Base-by-base conservation (phyloP, 2,797 vertebrate species). In the Avahi laniger region DNA sequence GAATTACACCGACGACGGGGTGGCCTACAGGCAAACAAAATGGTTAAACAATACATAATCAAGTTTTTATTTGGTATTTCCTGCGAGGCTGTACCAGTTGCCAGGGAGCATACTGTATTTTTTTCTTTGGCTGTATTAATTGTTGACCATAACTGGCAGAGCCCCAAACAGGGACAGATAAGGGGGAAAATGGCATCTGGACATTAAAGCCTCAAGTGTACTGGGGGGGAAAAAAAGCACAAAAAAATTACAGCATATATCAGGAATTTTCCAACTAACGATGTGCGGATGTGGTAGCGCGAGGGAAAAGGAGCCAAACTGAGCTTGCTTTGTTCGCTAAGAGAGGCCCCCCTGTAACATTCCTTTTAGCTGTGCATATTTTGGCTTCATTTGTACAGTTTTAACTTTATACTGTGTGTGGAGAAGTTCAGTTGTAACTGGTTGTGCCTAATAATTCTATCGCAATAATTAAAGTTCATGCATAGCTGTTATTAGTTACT, bases 201-300 rank as follows among this genome's bases (percentile, higher is more conserved):
- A 99, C 99, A 99, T 99, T 99, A 99, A 99, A 99, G 99, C 98
- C 98, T 98, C 98, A 98, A 99, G 99, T 99, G 99, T 99, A 99
- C 99, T 98, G 98, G 98, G 98, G 95, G 98, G 95, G 30, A 30
- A n/a, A 67, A 65, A 98, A 98, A 97, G 98, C 98, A 98, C 98
- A 99, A 99, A 99, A 99, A 99, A 99, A 99, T 99, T 99, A 99
- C 99, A 99, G 99, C 99, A 99, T 99, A 99, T 99, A 99, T 99
- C 99, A 99, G 99, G 99, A 99, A 99, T 99, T 99, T 99, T 99
- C 99, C 99, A 99, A 98, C 99, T 99, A 99, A 99, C 99, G 99
- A 99, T 99, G 99, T 99, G 99, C 99, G 99, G 99, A 99, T 99
- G 99, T 99, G 99, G 99, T 99, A 99, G 99, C 98, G 98, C 99